These are phyloP conservation scores for Lomographa bimaculata DNA, from an alignment of 2,888 invertebrate genomes.

Conservation along the genomic window DNA sequence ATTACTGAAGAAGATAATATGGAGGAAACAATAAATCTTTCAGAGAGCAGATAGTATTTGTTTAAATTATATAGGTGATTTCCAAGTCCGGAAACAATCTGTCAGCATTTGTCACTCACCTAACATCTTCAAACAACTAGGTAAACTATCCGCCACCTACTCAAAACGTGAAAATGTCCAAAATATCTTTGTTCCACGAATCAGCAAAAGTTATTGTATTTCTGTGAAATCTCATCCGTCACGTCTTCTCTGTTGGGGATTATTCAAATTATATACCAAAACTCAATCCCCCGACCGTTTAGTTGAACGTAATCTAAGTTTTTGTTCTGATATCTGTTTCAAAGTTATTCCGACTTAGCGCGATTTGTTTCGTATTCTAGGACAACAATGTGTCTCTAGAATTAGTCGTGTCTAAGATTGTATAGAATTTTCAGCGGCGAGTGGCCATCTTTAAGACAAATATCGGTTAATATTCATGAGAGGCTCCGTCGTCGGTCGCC, in stretches of 20 bases:
- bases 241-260: constrained; percentile 15
- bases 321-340: constrained; percentile 19
- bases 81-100: constrained; percentile 9
- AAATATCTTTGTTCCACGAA: constrained; percentile 15
- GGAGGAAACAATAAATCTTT: constrained; percentile 23
- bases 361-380: constrained; percentile 33
- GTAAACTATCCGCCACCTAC: constrained; percentile 19
- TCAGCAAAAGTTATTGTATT: constrained; percentile 8
- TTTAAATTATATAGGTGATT: constrained; percentile 3
- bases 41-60: too few species aligned
- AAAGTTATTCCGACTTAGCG: constrained; percentile 20
- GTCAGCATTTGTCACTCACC: constrained; percentile 12
- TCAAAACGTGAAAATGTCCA: constrained; percentile 11
- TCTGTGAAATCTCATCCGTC: constrained; percentile 13
- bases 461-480: constrained; percentile 77
- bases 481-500: constrained; percentile 54
- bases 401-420: constrained; percentile 48
- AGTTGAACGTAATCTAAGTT: constrained; percentile 16
- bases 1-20: constrained; percentile 12
- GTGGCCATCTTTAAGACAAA: constrained; percentile 63
- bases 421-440: constrained; percentile 56
- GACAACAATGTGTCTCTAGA: constrained; percentile 37
- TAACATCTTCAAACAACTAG: constrained; percentile 10
- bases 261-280: constrained; percentile 21
- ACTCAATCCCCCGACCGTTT: constrained; percentile 14